Evolutionary conservation across 2,113 vertebrate genomes (phyloP).

Genomic region (Neolamprologus cancellatus): DNA sequence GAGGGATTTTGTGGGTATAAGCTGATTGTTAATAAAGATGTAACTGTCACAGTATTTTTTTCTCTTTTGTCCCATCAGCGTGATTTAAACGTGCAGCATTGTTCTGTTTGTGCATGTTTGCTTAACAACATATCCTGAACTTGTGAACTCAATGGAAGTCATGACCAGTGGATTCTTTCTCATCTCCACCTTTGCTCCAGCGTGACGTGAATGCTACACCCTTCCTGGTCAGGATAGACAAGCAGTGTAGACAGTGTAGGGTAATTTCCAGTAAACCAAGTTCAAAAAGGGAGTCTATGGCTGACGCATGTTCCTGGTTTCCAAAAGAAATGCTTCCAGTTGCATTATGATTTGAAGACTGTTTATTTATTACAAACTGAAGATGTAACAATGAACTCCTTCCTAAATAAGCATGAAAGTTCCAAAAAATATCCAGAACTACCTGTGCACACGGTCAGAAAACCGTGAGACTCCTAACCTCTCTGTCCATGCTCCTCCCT

Average conservation of each 20-base stretch:
- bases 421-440: no score
- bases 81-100: not conserved
- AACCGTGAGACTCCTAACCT: no score
- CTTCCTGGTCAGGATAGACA: not conserved
- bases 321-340: no score
- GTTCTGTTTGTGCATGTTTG: not conserved
- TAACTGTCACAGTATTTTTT: not conserved
- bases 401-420: no score
- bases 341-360: no score
- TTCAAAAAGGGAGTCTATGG: no score
- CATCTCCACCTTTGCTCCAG: not conserved
- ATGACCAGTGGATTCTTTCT: not conserved
- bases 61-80: not conserved
- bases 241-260: not conserved
- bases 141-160: not conserved
- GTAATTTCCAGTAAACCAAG: no score
- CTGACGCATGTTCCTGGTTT: no score
- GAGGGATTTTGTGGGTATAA: not conserved
- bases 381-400: no score
- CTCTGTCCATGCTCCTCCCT: no score
- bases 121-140: not conserved
- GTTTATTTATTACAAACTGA: no score
- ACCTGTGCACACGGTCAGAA: no score
- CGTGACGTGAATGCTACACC: not conserved
- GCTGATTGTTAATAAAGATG: not conserved